Percentiles rank a stretch among this genome's conserved stretches.
phyloP scores from a whole-genome alignment of 2,113 vertebrate species.

The Cisticola juncidis region DNA sequence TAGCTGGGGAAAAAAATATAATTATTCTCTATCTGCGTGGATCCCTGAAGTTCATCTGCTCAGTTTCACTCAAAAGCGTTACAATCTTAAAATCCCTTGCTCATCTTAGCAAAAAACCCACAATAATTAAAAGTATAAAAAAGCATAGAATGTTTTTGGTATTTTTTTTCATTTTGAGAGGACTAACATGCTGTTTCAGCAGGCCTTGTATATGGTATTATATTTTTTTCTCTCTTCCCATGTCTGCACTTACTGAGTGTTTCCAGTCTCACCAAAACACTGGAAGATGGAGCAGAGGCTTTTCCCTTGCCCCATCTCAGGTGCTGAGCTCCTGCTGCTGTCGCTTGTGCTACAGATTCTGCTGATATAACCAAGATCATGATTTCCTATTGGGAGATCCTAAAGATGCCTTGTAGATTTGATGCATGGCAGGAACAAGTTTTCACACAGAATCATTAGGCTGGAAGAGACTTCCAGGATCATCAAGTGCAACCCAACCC shows the following conservation, averaged over 20 bases:
- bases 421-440: too few species aligned
- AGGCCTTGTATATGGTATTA: not conserved
- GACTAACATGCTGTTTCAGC: not conserved
- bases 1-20: not conserved
- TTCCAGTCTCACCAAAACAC: not conserved
- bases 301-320: not conserved
- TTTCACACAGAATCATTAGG: too few species aligned
- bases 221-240: not conserved
- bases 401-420: not conserved
- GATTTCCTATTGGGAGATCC: not conserved
- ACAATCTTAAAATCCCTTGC: not conserved
- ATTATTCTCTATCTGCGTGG: not conserved
- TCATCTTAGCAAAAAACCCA: not conserved
- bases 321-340: not conserved
- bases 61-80: not conserved
- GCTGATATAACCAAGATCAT: not conserved
- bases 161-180: not conserved
- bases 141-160: not conserved
- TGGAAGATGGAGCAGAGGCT: not conserved
- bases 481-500: too few species aligned
- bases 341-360: not conserved
- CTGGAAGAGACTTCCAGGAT: too few species aligned
- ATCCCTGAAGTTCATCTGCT: not conserved
- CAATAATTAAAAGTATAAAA: not conserved
- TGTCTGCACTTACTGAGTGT: fast-evolving